Evolutionary conservation across 2,797 vertebrate genomes (phyloP).

Genomic region (Petrocephalus schoutedeni): DNA sequence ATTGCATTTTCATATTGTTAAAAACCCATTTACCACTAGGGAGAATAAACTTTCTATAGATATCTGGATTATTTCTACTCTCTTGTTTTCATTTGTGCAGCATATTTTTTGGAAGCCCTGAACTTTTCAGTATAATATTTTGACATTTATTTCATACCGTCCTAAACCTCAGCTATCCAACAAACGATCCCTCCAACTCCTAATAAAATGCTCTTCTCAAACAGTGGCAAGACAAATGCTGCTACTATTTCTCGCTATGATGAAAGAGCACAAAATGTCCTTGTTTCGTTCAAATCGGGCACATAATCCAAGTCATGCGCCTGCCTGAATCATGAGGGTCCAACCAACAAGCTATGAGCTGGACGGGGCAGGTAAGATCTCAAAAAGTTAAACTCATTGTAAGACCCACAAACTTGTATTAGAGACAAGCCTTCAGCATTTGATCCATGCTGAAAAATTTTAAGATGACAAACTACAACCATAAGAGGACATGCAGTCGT

Average conservation of each 20-base stretch:
- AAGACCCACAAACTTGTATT: neutral
- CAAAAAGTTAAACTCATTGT: neutral
- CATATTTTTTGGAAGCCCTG: neutral
- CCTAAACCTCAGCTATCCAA: neutral
- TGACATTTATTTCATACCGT: neutral
- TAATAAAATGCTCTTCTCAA: neutral
- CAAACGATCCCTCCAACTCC: neutral
- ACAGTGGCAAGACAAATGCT: neutral
- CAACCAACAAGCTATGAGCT: neutral
- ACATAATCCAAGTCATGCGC: neutral
- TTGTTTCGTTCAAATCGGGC: neutral
- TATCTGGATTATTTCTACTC: neutral
- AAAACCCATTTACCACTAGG: neutral
- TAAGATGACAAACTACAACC: neutral
- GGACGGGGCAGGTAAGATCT: neutral
- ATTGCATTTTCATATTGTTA: neutral
- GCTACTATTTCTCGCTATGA: neutral
- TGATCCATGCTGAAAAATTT: neutral
- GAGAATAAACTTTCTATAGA: neutral
- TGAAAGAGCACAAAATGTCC: neutral
- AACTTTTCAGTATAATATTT: neutral
- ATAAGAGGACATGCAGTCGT: neutral
- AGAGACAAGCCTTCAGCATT: neutral
- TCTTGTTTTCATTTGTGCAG: neutral
- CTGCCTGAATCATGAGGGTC: neutral